Evolutionary conservation across 2,888 invertebrate genomes (phyloP), one percentile per base, ranked within the genome.

Genomic region (Drosophila imparisetae): DNA sequence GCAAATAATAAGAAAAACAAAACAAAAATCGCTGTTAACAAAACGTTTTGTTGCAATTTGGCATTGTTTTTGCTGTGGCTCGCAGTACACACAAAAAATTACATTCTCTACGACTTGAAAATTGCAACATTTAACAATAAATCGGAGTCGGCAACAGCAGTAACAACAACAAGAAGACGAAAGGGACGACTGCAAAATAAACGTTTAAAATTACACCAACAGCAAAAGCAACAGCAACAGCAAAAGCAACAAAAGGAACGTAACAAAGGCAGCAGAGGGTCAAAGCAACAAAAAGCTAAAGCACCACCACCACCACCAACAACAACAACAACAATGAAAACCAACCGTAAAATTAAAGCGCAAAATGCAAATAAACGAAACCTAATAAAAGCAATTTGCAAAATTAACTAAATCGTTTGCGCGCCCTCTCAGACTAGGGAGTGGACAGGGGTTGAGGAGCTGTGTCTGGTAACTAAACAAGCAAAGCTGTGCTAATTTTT

Each of bases 331-430:
- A 60, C 53, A 49, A 66, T 55, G 55, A 70, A 58, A 64, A 34
- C 55, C 40, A 78, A 73, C 66, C 81, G 75, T 86, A 86, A 90
- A 80, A 90, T 90, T 89, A 89, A 89, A 89, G 83, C 75, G 57
- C 90, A 90, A 88, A 88, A 90, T 89, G 89, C 90, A 88, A 88
- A 88, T 90, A 90, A 90, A 90, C 87, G 76, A 82, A 89, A 89
- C 82, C 89, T 90, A 89, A 89, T 89, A 89, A 88, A 87, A 89
- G 86, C 90, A 87, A 89, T 90, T 89, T 89, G 74, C 48, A 53
- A 89, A 89, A 89, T 89, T 89, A 87, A 81, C 68, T 78, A 85
- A 90, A 89, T 83, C 86, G 86, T 72, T 86, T 64, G 60, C 48
- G 62, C 75, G 63, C 72, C 48, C 72, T 32, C 61, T 55, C 57